These are phyloP conservation scores for Onthophagus taurus DNA, from an alignment of 1,140 invertebrate species.

Conservation along the genomic window DNA sequence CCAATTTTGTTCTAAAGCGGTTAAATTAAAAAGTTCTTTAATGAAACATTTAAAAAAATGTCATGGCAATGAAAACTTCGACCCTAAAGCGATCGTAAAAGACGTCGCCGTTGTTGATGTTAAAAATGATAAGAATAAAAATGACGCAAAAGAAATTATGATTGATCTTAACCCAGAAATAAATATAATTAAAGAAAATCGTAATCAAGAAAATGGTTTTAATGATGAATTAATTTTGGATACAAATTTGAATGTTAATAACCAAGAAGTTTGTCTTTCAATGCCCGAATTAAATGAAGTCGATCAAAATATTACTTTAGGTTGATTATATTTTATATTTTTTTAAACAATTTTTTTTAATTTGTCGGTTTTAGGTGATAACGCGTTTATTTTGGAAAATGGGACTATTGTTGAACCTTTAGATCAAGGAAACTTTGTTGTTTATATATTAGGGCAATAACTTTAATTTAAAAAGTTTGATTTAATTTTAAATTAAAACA, in stretches of 20 bases:
- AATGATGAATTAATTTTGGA: slow-evolving; percentile 16
- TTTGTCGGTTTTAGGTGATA: slow-evolving; percentile 21
- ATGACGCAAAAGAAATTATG: slow-evolving; percentile 2
- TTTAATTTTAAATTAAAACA: no score
- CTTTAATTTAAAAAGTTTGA: no score
- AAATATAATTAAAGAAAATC: background rate
- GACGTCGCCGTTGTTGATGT: background rate
- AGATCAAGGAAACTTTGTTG: slow-evolving; percentile 20
- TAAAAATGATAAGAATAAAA: background rate
- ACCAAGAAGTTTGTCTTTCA: slow-evolving; percentile 28
- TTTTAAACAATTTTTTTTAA: background rate
- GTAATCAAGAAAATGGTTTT: no score
- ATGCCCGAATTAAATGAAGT: slow-evolving; percentile 32
- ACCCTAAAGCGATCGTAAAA: no score
- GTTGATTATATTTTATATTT: background rate
- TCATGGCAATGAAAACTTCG: slow-evolving; percentile 17
- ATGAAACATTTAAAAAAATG: slow-evolving; percentile 29
- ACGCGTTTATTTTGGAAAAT: slow-evolving; percentile 24
- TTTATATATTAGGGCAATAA: slow-evolving; percentile 26
- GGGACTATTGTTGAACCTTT: slow-evolving; percentile 25
- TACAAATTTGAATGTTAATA: slow-evolving; percentile 13
- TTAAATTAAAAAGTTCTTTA: slow-evolving; percentile 33
- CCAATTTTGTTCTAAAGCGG: slow-evolving; percentile 26
- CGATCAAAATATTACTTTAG: slow-evolving; percentile 22
- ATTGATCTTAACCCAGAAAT: background rate